Conservation (phyloP, 1,140 invertebrate genomes). For the Vanessa atalanta region DNA sequence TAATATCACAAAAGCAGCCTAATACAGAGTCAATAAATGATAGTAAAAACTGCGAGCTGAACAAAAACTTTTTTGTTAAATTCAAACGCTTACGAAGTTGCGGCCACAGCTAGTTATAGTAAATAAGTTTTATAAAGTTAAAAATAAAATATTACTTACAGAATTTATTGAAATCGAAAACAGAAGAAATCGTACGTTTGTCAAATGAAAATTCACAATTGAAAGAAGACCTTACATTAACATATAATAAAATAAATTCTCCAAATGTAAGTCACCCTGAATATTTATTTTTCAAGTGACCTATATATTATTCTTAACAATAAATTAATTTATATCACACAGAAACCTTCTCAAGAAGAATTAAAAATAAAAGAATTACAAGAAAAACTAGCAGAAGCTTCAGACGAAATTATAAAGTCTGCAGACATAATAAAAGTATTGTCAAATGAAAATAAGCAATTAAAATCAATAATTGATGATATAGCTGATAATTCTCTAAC, state of each 20-base stretch:
- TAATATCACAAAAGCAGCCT: no score
- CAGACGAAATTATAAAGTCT: constrained; percentile 82
- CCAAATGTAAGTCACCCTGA: constrained; percentile 39
- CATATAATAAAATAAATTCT: constrained; percentile 33
- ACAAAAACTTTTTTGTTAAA: no score
- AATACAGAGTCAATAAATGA: no score
- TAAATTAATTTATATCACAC: not conserved
- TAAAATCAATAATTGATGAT: constrained; percentile 57
- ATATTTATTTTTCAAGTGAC: no score
- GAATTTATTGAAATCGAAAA: constrained; percentile 84
- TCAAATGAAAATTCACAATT: constrained; percentile 68
- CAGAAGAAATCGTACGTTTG: constrained; percentile 83
- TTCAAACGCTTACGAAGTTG: no score
- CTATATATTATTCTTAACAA: not conserved
- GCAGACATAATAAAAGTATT: constrained; percentile 64
- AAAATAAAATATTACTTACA: constrained; percentile 50
- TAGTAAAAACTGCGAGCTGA: no score
- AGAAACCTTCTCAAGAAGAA: constrained; percentile 73
- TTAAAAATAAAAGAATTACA: constrained; percentile 85
- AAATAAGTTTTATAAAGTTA: not conserved
- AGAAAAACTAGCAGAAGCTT: constrained; percentile 85
- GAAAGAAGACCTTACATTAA: constrained; percentile 50
- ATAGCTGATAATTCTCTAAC: constrained; percentile 41
- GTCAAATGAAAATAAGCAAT: constrained; percentile 59
- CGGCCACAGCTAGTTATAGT: not conserved